phyloP scores from a whole-genome alignment of 2,113 vertebrate species.

The Salvelinus sp. region DNA sequence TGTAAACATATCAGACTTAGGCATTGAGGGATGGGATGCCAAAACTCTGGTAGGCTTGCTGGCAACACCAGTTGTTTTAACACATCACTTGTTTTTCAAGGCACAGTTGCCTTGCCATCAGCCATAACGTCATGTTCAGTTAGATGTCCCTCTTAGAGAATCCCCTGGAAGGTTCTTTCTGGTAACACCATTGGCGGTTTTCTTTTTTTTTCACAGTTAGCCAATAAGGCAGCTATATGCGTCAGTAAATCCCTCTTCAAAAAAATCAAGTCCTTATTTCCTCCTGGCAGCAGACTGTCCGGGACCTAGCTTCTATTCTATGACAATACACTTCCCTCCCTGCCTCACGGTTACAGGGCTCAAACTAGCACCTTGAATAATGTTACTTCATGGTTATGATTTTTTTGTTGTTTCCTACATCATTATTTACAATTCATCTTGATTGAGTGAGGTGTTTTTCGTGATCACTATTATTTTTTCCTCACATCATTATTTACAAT shows the following conservation, averaged over 20 bases:
- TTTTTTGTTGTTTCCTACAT: slow-evolving; percentile 7
- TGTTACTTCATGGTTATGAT: slow-evolving; percentile 16
- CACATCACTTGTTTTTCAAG: too few relatives aligned
- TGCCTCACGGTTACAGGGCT: background rate
- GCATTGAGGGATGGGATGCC: too few relatives aligned
- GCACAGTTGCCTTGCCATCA: too few relatives aligned
- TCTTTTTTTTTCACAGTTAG: background rate
- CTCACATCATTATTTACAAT: slow-evolving; percentile 10
- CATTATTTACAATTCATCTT: slow-evolving; percentile 35
- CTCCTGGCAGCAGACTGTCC: background rate
- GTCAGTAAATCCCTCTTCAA: background rate
- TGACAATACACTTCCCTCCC: too few relatives aligned
- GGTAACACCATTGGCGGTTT: background rate
- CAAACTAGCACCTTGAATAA: slow-evolving; percentile 16
- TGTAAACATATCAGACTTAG: too few relatives aligned
- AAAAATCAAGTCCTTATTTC: slow-evolving; percentile 68
- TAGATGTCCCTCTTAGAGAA: too few relatives aligned
- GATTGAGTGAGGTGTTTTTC: slow-evolving; percentile 6
- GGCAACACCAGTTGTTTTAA: too few relatives aligned
- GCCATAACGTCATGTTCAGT: too few relatives aligned
- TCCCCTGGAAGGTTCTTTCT: background rate
- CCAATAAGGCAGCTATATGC: background rate
- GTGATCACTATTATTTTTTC: too few relatives aligned
- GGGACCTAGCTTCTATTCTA: too few relatives aligned
- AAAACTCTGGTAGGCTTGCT: too few relatives aligned